These are phyloP conservation scores for Himalopsyche tibetana DNA, from an alignment of 2,888 invertebrate genomes.

Conservation along the genomic window DNA sequence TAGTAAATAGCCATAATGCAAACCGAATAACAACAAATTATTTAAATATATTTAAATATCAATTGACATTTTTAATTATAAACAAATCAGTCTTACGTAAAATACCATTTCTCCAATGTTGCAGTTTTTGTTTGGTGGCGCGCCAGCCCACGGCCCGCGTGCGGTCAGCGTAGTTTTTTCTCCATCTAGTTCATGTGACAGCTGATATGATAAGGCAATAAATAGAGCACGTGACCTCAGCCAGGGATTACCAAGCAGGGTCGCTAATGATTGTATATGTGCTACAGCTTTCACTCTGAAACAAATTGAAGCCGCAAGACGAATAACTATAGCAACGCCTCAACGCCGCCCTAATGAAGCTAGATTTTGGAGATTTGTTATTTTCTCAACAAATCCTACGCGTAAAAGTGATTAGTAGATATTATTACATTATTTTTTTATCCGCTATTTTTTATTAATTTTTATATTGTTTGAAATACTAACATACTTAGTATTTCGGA, in stretches of 20 bases:
- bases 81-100: no score
- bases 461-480: no score
- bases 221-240: slow-evolving; percentile 36
- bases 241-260: slow-evolving; percentile 31
- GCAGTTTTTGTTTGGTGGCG: neutral
- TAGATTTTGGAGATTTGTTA: neutral
- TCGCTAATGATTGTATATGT: slow-evolving; percentile 40
- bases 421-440: no score
- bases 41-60: no score
- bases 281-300: neutral
- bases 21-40: no score
- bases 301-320: slow-evolving; percentile 34
- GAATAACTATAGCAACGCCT: slow-evolving; percentile 5
- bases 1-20: no score
- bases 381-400: neutral
- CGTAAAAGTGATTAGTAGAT: no score
- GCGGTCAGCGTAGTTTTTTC: slow-evolving; percentile 21
- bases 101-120: neutral
- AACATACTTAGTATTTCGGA: no score
- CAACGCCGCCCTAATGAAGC: neutral
- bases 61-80: no score
- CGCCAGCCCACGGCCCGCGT: slow-evolving; percentile 6
- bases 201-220: slow-evolving; percentile 40
- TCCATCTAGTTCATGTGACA: slow-evolving; percentile 38
- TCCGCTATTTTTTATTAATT: no score